Evolutionary conservation across 2,888 invertebrate genomes (phyloP).

Genomic region (Anticlea derivata): DNA sequence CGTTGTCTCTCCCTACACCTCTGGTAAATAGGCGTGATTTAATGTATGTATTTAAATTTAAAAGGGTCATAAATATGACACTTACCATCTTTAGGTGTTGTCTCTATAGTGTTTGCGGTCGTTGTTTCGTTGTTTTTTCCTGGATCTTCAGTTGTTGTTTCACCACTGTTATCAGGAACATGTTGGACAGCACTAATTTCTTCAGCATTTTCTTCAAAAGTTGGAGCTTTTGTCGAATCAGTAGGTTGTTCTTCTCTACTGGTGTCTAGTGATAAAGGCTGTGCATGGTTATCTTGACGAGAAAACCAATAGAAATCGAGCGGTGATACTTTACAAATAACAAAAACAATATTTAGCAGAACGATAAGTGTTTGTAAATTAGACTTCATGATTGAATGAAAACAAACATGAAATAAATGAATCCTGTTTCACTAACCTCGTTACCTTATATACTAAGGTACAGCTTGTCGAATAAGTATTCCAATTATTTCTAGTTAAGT

Average conservation of each 20-base stretch:
- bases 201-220: not conserved
- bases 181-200: not conserved
- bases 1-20: too few relatives aligned
- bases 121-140: not conserved
- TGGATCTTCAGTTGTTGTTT: not conserved
- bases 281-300: too few relatives aligned
- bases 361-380: not conserved
- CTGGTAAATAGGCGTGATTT: too few relatives aligned
- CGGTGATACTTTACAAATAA: not conserved
- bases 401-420: not conserved
- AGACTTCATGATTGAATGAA: conserved; percentile 8
- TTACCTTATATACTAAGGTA: not conserved
- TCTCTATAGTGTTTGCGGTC: not conserved
- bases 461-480: not conserved
- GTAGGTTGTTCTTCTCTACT: not conserved
- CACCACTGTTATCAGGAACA: not conserved
- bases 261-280: too few relatives aligned
- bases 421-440: not conserved
- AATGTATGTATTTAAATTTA: too few relatives aligned
- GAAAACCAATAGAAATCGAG: too few relatives aligned
- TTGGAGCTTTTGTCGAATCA: not conserved
- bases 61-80: not conserved
- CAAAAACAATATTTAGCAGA: conserved; percentile 1
- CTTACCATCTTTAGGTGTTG: conserved; percentile 1
- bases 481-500: conserved; percentile 1